Conservation (phyloP, 2,113 vertebrate genomes). For the Oxygymnocypris stewartii region DNA sequence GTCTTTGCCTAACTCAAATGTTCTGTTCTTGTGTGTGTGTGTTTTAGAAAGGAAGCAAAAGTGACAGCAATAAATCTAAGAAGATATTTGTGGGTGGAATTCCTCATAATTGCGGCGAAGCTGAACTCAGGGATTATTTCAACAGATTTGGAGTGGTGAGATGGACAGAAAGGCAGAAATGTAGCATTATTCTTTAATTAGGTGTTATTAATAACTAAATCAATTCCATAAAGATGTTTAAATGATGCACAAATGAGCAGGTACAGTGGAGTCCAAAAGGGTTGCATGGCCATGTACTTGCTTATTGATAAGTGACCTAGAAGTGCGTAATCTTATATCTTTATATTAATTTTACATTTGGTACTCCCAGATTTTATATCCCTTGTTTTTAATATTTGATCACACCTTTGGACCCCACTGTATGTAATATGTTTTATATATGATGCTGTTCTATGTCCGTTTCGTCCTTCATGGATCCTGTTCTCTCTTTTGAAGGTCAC, state of each 20-base stretch:
- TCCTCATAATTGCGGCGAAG: slow-evolving; percentile 99
- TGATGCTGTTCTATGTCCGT: neutral
- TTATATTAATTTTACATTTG: neutral
- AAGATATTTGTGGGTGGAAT: slow-evolving; percentile 99
- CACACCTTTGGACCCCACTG: neutral
- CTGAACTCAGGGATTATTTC: slow-evolving; percentile 99
- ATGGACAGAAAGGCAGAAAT: slow-evolving; percentile 58
- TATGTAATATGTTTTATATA: neutral
- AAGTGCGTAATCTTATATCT: neutral
- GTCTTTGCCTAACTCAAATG: neutral
- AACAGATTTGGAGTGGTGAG: slow-evolving; percentile 99
- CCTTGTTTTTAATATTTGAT: neutral
- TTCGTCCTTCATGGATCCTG: slow-evolving; percentile 59
- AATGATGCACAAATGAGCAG: neutral
- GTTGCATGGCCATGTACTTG: neutral
- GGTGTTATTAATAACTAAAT: neutral
- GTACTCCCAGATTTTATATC: neutral
- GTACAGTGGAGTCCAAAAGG: neutral
- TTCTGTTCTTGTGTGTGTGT: slow-evolving; percentile 60
- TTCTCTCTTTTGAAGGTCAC: slow-evolving; percentile 87
- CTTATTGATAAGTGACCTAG: neutral
- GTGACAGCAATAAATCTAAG: slow-evolving; percentile 97
- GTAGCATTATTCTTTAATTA: neutral
- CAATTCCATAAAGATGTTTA: neutral
- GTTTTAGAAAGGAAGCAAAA: slow-evolving; percentile 93